Base-by-base conservation (phyloP, 1,140 invertebrate species). In the Eumaeus atala region DNA sequence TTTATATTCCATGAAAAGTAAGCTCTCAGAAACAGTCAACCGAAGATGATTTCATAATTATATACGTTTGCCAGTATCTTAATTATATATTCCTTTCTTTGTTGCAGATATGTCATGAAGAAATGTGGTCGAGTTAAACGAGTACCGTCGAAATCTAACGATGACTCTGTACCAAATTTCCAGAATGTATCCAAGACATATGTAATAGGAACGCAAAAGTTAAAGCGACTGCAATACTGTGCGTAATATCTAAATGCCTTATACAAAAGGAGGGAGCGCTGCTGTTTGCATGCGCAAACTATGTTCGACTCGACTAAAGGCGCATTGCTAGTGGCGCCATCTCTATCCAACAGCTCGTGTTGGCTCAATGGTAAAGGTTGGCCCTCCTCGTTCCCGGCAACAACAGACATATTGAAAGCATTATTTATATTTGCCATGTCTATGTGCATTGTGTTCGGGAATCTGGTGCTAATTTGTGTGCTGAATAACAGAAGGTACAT, bases 401-500 rank as follows among this genome's bases (percentile, higher is more conserved):
- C 91, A 9, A 91, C 91, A 6, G 92, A 94, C 66, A 88, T 94
- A 14, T 66, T 94, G 12, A 92, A 94, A 66, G 93, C 93, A 0
- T 79, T 92, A n/a, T 89, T 95, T 53, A 93, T 95, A 62, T 88
- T 95, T 37, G 72, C 92, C 1, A 81, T 95, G 21, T 94, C 93
- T 18, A 88, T 93, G 70, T 92, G 92, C 10, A 94, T 95, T 54
- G 90, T 95, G 12, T 90, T 91, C 9, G 93, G 93, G 14, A 95
- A 95, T 80, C 84, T 93, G 10, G 82, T 95, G 47, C 90, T 95
- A n/a, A 94, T 95, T 59, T 92, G 93, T 61, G 93, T 95, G 12
- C 91, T 95, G 65, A 95, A 95, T 78, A 95, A 92, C 75, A 88
- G 92, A 17, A 88, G 93, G 53, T 95, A 95, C 77, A 91, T 92